Evolutionary conservation across 2,113 vertebrate species (phyloP).

Genomic region (Rhinoptilus africanus): DNA sequence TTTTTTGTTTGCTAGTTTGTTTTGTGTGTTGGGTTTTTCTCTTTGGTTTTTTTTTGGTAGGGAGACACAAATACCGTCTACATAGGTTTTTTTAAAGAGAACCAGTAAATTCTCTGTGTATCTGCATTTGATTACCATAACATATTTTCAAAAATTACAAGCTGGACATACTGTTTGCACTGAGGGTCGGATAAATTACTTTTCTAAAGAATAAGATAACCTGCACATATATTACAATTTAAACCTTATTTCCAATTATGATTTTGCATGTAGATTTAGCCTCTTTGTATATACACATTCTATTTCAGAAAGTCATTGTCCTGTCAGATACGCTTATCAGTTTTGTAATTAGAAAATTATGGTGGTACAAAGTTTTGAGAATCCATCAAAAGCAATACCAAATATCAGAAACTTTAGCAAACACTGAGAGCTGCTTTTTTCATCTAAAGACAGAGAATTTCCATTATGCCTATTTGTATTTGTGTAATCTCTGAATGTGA

Average conservation of each 20-base stretch:
- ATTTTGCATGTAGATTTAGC: neutral
- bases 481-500: neutral
- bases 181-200: neutral
- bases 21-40: neutral
- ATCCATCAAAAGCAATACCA: neutral
- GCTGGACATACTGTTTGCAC: neutral
- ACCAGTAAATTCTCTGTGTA: neutral
- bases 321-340: neutral
- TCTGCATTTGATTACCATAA: neutral
- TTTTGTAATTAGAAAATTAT: neutral
- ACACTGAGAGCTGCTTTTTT: neutral
- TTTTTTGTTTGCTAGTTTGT: too few species aligned
- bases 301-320: neutral
- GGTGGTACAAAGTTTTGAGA: neutral
- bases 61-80: accelerated
- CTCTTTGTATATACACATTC: neutral
- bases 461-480: neutral
- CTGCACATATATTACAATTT: neutral
- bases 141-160: neutral
- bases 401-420: neutral
- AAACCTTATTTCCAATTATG: neutral
- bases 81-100: neutral
- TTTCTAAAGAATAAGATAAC: neutral
- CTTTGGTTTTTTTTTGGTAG: neutral
- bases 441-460: neutral